A percentile compares a stretch with the other conserved stretches of the same genome.
These are phyloP conservation scores for Gari tellinella DNA, from an alignment of 2,888 invertebrate genomes.

Conservation along the genomic window DNA sequence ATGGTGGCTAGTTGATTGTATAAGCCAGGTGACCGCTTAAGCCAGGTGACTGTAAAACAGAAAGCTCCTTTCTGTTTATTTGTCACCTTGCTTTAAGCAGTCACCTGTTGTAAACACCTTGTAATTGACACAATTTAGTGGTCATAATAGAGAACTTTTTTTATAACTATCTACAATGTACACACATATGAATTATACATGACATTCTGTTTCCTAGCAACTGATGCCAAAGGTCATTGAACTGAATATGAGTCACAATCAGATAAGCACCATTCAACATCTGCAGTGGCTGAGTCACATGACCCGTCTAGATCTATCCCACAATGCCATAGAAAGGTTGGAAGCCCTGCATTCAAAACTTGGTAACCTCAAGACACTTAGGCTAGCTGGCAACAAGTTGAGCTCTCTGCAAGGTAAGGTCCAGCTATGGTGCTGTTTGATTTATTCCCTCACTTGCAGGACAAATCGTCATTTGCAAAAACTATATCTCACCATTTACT, in stretches of 20 bases:
- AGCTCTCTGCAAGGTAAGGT: slow-evolving; percentile 79
- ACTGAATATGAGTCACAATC: slow-evolving; percentile 92
- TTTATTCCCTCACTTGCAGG: too few relatives aligned
- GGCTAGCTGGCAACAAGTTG: slow-evolving; percentile 94
- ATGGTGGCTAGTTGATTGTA: too few relatives aligned
- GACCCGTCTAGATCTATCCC: slow-evolving; percentile 90
- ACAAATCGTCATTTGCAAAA: too few relatives aligned
- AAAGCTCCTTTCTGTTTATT: too few relatives aligned
- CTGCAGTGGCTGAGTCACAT: slow-evolving; percentile 92
- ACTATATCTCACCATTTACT: too few relatives aligned
- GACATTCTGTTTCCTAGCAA: slow-evolving; percentile 74
- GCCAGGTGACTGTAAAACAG: too few relatives aligned
- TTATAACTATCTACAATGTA: neutral
- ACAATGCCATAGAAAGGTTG: slow-evolving; percentile 89
- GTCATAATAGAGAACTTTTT: too few relatives aligned
- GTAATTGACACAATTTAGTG: too few relatives aligned
- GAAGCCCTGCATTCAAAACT: slow-evolving; percentile 92
- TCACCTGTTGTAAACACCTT: too few relatives aligned
- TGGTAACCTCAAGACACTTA: slow-evolving; percentile 94
- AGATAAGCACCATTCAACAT: slow-evolving; percentile 89
- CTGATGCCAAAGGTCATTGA: slow-evolving; percentile 86
- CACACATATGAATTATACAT: neutral
- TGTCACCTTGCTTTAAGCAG: too few relatives aligned
- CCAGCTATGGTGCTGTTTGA: too few relatives aligned
- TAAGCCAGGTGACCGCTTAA: too few relatives aligned